phyloP scores from a whole-genome alignment of 2,113 vertebrate species.

The Oostethus manadensis region DNA sequence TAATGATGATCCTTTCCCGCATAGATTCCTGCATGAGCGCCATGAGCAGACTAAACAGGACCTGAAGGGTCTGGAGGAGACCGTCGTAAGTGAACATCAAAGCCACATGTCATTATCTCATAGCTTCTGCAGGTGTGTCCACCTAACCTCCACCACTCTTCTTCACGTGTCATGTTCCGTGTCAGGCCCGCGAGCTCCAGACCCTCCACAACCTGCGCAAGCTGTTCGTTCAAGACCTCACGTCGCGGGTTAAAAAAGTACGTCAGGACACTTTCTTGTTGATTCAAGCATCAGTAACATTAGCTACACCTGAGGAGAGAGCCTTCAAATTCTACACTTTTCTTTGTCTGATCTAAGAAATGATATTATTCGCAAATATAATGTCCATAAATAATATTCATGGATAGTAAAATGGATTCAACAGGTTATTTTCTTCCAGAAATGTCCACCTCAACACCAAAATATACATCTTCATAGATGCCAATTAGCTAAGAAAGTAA shows the following conservation, averaged over 20 bases:
- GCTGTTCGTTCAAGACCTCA: slow-evolving; percentile 95
- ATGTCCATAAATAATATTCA: no score
- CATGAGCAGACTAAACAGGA: slow-evolving; percentile 91
- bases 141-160: slow-evolving; percentile 1
- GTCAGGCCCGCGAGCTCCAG: slow-evolving; percentile 88
- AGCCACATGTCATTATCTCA: neutral
- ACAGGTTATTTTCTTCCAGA: no score
- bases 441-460: neutral
- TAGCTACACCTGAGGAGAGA: neutral
- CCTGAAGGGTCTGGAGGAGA: slow-evolving; percentile 90
- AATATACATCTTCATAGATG: neutral
- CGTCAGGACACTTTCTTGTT: slow-evolving; percentile 6
- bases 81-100: slow-evolving; percentile 78
- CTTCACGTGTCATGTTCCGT: slow-evolving; percentile 16
- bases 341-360: no score
- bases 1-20: slow-evolving; percentile 11
- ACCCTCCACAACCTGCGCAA: slow-evolving; percentile 96
- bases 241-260: slow-evolving; percentile 91
- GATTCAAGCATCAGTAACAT: neutral
- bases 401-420: no score
- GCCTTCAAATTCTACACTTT: no score
- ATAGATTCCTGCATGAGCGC: slow-evolving; percentile 86
- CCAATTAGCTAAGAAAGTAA: no score
- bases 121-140: neutral
- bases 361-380: no score